Base-by-base conservation (phyloP, 2,113 vertebrate genomes). In the Hystrix brachyura region DNA sequence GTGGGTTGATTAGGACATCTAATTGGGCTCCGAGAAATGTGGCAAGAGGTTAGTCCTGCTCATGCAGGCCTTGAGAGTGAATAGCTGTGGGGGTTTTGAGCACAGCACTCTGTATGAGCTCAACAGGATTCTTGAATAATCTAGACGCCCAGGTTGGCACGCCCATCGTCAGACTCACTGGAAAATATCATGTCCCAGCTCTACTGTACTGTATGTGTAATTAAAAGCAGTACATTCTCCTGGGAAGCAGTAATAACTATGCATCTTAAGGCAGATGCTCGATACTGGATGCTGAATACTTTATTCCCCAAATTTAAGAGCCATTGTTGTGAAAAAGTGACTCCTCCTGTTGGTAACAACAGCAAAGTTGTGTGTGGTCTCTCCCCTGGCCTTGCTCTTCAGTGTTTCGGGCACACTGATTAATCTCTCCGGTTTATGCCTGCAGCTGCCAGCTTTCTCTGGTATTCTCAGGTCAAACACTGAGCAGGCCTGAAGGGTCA, bases 281-380 rank as follows among this genome's bases (percentile, higher is more conserved):
- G 10, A 29, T 55, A 65, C 13, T 34, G 80, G 10, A 29, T 55
- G 60, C 13, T 34, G 80, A 23, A 21, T 55, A 43, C 13, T 69
- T 91, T 88, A 76, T 17, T 81, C 43, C 60, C 71, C 12, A 88
- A 95, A 74, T 12, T 84, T 72, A 95, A 80, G 34, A 94, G 15
- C 7, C 14, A 81, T 59, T 43, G 71, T 29, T 83, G 29, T 87
- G 69, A 71, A 76, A 43, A 95, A 87, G 43, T 29, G 80, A 87
- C 82, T 74, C 43, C 67, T 51, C 21, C 5, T 32, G 12, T 53
- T 55, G 14, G n/a, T 90, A 46, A n/a, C 11, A 67, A 21, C 5
- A 12, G 1, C 3, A 1, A 62, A 48, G 38, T 5, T 86, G 23
- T 60, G 65, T 72, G 13, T 62, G 7, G 5, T n/a, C 23, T 38